Evolutionary conservation across 1,140 invertebrate species (phyloP), one percentile per base, ranked within the genome.

Genomic region (Pissodes strobi): DNA sequence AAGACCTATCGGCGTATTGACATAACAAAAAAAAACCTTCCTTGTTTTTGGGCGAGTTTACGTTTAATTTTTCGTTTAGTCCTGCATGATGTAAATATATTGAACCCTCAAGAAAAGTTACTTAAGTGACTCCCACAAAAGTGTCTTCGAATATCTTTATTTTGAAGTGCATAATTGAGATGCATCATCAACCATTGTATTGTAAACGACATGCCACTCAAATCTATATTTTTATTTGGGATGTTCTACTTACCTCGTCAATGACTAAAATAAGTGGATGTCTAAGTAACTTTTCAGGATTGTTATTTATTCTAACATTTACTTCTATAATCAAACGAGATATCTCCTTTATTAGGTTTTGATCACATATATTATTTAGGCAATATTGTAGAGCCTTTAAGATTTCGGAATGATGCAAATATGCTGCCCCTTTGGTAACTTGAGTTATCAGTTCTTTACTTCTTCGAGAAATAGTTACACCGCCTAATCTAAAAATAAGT

Each of bases 231-330:
- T n/a, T n/a, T n/a, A n/a, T n/a, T n/a, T n/a, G n/a, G n/a, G n/a
- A n/a, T n/a, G n/a, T n/a, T n/a, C n/a, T n/a, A n/a, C n/a, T 74
- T 79, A 87, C 86, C 74, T 88, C 86, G 75, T 89, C 87, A 3
- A 88, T 69, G 64, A 88, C 84, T 46, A 89, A 74, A 66, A 89
- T 80, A 41, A 88, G 78, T 19, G 84, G 84, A 74, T 85, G 81
- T 21, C 41, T 43, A 4, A 30, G 21, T 38, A 41, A 1, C 9
- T 52, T 17, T 15, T 13, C 13, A 41, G 13, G 23, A 13, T 49
- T 25, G 17, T 5, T 17, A 30, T 17, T 22, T 13, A 61, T 25
- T 3, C 52, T n/a, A 9, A 23, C 17, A 23, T 63, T 53, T 10
- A 52, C n/a, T 41, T 48, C 22, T 45, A 45, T 53, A 19, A 66